Evolutionary conservation across 2,113 vertebrate genomes (phyloP).

Genomic region (Ctenodactylus gundi): DNA sequence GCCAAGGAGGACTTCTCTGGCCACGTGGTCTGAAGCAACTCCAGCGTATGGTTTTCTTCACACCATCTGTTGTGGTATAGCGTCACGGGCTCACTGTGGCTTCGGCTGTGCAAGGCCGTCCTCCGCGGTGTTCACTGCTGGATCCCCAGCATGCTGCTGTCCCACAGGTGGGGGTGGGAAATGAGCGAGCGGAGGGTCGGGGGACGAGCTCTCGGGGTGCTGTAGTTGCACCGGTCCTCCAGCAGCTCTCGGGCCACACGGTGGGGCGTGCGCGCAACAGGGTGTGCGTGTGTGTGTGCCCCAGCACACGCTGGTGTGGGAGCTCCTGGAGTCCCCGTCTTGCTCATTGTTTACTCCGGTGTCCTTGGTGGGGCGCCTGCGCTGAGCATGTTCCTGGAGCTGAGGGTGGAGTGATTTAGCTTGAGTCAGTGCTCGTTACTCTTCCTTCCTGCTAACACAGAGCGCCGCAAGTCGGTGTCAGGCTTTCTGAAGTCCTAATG

Average conservation of each 20-base stretch:
- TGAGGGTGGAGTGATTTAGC: background rate
- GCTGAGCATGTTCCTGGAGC: background rate
- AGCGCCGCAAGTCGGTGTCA: background rate
- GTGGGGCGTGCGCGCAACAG: background rate
- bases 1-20: background rate
- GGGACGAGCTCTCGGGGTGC: background rate
- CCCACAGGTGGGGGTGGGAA: background rate
- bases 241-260: background rate
- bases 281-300: background rate
- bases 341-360: background rate
- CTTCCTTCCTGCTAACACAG: background rate
- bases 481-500: background rate
- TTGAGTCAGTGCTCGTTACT: background rate
- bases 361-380: background rate
- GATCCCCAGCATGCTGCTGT: background rate
- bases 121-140: too few relatives aligned
- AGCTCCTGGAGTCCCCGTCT: background rate
- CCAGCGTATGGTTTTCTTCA: background rate
- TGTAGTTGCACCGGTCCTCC: background rate
- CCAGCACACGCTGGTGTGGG: background rate
- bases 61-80: too few relatives aligned
- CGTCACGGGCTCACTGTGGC: too few relatives aligned
- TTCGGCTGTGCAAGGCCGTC: too few relatives aligned
- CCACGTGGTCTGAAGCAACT: background rate
- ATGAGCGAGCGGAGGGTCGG: background rate